Percentiles rank a stretch among this genome's conserved stretches.
These are phyloP conservation scores for Podarcis siculus DNA, from an alignment of 2,797 vertebrate genomes.

Conservation along the genomic window DNA sequence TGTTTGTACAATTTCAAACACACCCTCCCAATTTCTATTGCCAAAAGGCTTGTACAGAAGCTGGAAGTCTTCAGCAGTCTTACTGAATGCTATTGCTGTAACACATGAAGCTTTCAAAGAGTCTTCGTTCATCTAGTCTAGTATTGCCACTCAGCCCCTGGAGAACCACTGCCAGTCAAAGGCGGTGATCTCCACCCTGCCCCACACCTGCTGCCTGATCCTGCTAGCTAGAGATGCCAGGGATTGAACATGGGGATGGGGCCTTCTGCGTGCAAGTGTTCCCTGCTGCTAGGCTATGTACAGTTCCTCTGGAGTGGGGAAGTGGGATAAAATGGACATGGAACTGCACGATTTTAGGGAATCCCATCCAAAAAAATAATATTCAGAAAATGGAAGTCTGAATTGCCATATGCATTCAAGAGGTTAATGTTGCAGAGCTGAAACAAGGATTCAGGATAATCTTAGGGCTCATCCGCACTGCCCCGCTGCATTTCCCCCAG, in stretches of 20 bases:
- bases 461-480: too few relatives aligned
- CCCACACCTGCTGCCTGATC: background rate
- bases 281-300: too few relatives aligned
- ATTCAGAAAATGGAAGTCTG: background rate
- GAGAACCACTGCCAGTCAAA: too few relatives aligned
- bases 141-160: background rate
- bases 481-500: too few relatives aligned
- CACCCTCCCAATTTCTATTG: too few relatives aligned
- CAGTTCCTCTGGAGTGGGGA: background rate
- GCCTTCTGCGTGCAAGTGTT: background rate
- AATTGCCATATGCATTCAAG: background rate
- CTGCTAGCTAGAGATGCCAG: background rate
- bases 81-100: background rate
- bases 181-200: too few relatives aligned
- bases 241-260: background rate
- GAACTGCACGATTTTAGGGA: background rate
- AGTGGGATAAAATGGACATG: background rate
- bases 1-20: too few relatives aligned
- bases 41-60: too few relatives aligned
- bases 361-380: background rate
- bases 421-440: background rate
- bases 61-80: too few relatives aligned
- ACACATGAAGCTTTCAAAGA: background rate
- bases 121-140: background rate
- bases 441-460: too few relatives aligned